Percentiles rank a stretch among this genome's conserved stretches.
These are phyloP conservation scores for Apteryx owenii DNA, from an alignment of 2,113 vertebrate species.

Conservation along the genomic window DNA sequence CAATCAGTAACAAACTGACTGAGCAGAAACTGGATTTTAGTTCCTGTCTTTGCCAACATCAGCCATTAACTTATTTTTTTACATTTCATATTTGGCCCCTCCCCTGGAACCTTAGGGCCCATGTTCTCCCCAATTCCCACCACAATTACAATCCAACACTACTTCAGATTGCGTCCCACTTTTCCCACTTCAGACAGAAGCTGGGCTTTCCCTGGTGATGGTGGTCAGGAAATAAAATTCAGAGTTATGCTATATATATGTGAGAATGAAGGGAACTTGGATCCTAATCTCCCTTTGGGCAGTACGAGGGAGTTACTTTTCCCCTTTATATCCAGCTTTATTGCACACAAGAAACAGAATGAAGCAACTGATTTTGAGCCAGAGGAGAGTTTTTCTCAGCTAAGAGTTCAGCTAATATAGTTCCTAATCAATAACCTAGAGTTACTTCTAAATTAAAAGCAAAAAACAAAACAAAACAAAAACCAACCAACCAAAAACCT, in stretches of 20 bases:
- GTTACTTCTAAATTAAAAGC: background rate
- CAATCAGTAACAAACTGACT: background rate
- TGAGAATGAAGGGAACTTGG: background rate
- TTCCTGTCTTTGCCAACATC: background rate
- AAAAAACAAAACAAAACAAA: background rate
- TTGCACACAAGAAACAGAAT: background rate
- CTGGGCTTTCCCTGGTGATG: background rate
- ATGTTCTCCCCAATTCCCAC: background rate
- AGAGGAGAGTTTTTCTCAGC: background rate
- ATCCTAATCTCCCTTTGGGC: background rate
- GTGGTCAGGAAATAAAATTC: constrained; percentile 23
- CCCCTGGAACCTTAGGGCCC: background rate
- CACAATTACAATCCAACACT: background rate
- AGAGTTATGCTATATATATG: background rate
- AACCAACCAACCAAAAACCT: background rate
- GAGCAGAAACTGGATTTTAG: background rate
- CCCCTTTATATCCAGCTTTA: background rate
- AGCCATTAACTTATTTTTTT: background rate
- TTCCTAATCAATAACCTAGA: background rate
- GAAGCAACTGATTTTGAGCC: background rate
- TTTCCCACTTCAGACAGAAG: background rate
- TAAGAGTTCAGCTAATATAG: background rate
- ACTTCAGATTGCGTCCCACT: background rate
- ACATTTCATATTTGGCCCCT: background rate
- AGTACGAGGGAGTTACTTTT: background rate